Evolutionary conservation across 2,888 invertebrate species (phyloP), one percentile per base, ranked within the genome.

Genomic region (Cephus runcator): DNA sequence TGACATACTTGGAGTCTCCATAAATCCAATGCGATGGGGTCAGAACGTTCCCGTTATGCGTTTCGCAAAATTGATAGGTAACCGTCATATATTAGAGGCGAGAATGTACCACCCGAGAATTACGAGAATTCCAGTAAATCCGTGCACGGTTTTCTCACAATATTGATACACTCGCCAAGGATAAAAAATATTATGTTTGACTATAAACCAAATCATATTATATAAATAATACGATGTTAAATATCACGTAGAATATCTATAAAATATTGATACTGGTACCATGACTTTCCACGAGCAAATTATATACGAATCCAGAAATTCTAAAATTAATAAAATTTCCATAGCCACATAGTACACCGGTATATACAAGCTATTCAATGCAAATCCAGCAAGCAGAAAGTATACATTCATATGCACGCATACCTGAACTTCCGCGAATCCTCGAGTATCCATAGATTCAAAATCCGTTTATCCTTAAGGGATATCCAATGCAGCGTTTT

Each of bases 1-100:
- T 79, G 80, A 79, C 77, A 79, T 73, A 15, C 40, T 34, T 73
- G n/a, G 30, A 15, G 31, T 15, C 75, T 40, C 56, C 56, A 56
- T 56, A 56, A 56, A 56, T 56, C 23, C 56, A 56, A 23, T 56
- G 23, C 56, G 56, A 56, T 56, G 56, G 56, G 56, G 56, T 56
- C 56, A 56, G 56, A 56, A 23, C 23, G 23, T 56, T 56, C 56
- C 23, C 23, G 56, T 56, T 56, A 56, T 23, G 56, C 23, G 23
- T 56, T 56, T 56, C 56, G 23, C 56, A 9, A 56, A 56, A 56
- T 56, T 56, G 56, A 56, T 56, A 56, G 56, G 56, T 56, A 56
- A 15, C 56, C 56, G 56, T 56, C 56, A 56, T 56, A 56, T 56
- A 56, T 56, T 56, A 56, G 56, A 56, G 23, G 23, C 56, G 56